Base-by-base conservation (phyloP, 2,113 vertebrate species). In the Cinclus mexicanus region DNA sequence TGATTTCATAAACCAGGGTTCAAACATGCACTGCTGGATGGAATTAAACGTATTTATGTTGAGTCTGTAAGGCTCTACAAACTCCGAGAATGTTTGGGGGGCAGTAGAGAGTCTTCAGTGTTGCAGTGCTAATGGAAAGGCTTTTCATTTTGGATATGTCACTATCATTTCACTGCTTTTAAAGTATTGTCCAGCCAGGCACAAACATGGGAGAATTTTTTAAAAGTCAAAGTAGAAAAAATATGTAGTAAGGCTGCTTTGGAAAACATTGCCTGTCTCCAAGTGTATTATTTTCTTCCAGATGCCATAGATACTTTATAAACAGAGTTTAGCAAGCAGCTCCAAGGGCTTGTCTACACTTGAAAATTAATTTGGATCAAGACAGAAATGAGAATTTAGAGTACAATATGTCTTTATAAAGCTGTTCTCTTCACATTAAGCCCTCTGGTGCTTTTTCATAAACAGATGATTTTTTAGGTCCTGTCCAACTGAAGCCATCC, bases 321-420 rank as follows among this genome's bases (percentile, higher is more conserved):
- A 93, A 89, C 41, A 86, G 39, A 79, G 55, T 67, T 92, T 33
- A 87, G 39, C 33, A 82, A 70, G 70, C 70, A 67, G 57, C 33
- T 93, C 83, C 68, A 95, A 69, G 93, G 61, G 70, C 91, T 82
- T 94, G 87, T 89, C 93, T 91, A 79, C 55, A 79, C 94, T 93
- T 94, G 93, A 95, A 94, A 95, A 89, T 83, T 82, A 82, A 83
- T 84, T 95, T 82, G 65, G 65, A 87, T 91, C 81, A 76, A 93
- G 89, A 87, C 44, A 94, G 83, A 96, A 93, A 91, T 50, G 46
- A 79, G 74, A 94, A 93, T 94, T 97, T 85, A 82, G 44, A 87
- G 64, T 12, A 67, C 49, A 63, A 50, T 55, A 64, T 42, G 24
- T 81, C 94, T 90, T 89, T 67, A 84, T 65, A 60, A 81, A 89